Evolutionary conservation across 2,113 vertebrate genomes (phyloP).

Genomic region (Nymphicus hollandicus): DNA sequence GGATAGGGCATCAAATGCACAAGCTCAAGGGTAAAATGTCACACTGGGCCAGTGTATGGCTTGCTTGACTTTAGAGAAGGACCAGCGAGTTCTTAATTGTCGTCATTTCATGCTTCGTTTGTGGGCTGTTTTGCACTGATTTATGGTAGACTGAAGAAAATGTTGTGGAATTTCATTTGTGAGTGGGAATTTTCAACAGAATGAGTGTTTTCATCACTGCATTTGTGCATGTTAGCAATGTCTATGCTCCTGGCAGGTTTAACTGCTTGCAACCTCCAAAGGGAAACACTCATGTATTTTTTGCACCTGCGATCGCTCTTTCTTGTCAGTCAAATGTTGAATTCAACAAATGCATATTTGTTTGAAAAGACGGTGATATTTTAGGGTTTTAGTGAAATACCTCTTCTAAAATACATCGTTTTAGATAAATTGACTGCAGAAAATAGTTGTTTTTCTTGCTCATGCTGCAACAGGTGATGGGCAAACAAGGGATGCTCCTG

Average conservation of each 20-base stretch:
- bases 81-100: background rate
- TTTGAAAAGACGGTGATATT: background rate
- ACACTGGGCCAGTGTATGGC: background rate
- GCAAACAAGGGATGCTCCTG: background rate
- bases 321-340: background rate
- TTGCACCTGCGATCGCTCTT: background rate
- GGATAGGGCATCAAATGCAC: background rate
- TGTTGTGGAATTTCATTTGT: background rate
- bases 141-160: background rate
- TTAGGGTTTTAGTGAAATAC: background rate
- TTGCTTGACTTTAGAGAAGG: background rate
- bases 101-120: background rate
- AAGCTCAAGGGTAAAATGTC: constrained; percentile 46
- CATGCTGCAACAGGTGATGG: background rate
- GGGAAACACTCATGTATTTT: background rate
- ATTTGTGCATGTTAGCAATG: background rate
- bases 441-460: background rate
- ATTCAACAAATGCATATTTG: background rate
- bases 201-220: background rate
- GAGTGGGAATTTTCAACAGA: background rate
- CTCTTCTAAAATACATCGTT: background rate
- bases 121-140: background rate
- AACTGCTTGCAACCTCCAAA: background rate
- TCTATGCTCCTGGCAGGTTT: background rate
- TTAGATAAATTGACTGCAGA: background rate